Base-by-base conservation (phyloP, 2,888 invertebrate species). In the Entomobrya proxima region DNA sequence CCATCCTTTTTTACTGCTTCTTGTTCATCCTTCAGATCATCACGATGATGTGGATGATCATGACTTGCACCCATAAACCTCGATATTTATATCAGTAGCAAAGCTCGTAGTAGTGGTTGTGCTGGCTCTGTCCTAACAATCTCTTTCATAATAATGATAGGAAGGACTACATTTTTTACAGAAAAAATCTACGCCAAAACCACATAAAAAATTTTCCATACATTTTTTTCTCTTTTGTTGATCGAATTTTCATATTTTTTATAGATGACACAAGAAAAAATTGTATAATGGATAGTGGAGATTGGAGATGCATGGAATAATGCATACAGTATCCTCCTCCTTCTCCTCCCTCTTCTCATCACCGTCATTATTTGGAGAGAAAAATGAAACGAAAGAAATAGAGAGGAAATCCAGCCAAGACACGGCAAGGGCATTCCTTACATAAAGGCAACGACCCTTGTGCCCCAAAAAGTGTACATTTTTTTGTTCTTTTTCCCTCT, bases 371-470 rank as follows among this genome's bases (percentile, higher is more conserved):
- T 11, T 18, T 30, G 27, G 13, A 21, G 21, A 37, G 75, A 35
- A 11, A 21, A 37, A 15, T 37, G 55, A 52, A 52, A 35, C 6
- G 21, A 32, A 21, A 52, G 52, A 50, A 52, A 30, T 44, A 27
- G 52, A 35, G 24, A 69, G 67, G 64, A 76, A 82, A 61, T 32
- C 32, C 15, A 76, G 83, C 52, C 76, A 83, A 64, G 35, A 67
- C 44, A 61, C 52, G 76, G 27, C 74, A 80, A 81, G 80, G 80
- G 75, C 64, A 80, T 76, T 76, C 69, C 50, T 50, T 11, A 32
- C 75, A 47, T 74, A 72, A 79, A 85, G 85, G 55, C 85, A 85
- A 85, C 85, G 85, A 85, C 79, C 85, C 79, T 80, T 77, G 30
- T 35, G 35, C 24, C 24, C 27, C 52, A 75, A 35, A 55, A 75